A percentile compares a stretch with the other conserved stretches of the same genome.
These are phyloP conservation scores for Lates calcarifer DNA, from an alignment of 2,113 vertebrate species.

Conservation along the genomic window DNA sequence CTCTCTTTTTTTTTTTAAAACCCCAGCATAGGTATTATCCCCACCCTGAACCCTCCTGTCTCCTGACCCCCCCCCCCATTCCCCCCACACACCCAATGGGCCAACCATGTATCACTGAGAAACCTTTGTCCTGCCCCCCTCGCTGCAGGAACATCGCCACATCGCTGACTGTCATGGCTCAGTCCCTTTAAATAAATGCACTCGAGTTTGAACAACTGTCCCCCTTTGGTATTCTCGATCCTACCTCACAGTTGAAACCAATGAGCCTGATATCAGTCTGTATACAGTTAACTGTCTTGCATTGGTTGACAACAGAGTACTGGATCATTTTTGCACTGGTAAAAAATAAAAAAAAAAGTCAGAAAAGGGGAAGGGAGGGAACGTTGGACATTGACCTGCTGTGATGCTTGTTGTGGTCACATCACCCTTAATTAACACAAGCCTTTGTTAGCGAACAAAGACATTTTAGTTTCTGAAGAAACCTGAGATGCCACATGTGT, in stretches of 20 bases:
- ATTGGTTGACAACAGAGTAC: slow-evolving; percentile 55
- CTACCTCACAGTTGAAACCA: slow-evolving; percentile 76
- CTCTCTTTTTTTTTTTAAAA: slow-evolving; percentile 8
- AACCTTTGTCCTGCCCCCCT: slow-evolving; percentile 36
- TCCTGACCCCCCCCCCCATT: background rate
- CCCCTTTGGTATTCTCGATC: slow-evolving; percentile 59
- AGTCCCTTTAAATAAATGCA: slow-evolving; percentile 68
- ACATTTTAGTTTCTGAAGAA: slow-evolving; percentile 44
- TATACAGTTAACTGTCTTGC: slow-evolving; percentile 36
- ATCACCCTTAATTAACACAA: slow-evolving; percentile 50
- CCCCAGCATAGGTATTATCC: slow-evolving; percentile 28
- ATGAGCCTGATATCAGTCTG: slow-evolving; percentile 56
- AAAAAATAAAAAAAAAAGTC: slow-evolving; percentile 13
- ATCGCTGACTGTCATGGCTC: slow-evolving; percentile 56
- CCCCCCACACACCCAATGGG: slow-evolving; percentile 32
- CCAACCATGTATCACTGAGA: slow-evolving; percentile 46
- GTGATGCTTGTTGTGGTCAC: slow-evolving; percentile 57
- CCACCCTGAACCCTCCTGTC: no score
- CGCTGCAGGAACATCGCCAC: slow-evolving; percentile 24
- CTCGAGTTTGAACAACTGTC: slow-evolving; percentile 60
- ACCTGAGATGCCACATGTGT: slow-evolving; percentile 61
- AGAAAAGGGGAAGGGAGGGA: slow-evolving; percentile 12
- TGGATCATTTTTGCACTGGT: slow-evolving; percentile 64
- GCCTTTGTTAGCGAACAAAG: slow-evolving; percentile 59
- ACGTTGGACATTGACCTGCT: slow-evolving; percentile 57